Percentiles rank a stretch among this genome's conserved stretches.
Evolutionary conservation across 2,797 vertebrate genomes (phyloP).

Genomic region (Sardinella longiceps): DNA sequence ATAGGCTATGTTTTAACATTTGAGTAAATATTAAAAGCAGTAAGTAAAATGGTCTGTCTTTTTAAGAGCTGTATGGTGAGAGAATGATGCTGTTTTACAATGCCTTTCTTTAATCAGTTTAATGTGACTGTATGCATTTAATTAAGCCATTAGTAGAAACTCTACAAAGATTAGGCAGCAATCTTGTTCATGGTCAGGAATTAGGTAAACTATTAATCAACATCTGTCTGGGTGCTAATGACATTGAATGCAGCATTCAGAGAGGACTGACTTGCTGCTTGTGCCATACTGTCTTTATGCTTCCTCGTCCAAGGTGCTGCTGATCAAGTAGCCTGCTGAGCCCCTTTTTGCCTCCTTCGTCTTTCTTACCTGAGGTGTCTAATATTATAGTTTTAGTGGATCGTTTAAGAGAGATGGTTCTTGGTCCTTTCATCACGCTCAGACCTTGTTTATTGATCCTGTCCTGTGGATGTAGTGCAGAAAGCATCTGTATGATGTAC

Average conservation of each 20-base stretch:
- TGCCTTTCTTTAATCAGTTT: neutral
- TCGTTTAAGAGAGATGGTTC: neutral
- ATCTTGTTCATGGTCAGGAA: constrained; percentile 5
- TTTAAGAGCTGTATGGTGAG: neutral
- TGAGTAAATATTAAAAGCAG: no score
- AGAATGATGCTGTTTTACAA: neutral
- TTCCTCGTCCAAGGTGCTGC: neutral
- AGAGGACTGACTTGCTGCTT: neutral
- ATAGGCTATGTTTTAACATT: no score
- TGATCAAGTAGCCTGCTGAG: neutral
- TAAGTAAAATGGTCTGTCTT: neutral
- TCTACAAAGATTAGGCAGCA: neutral
- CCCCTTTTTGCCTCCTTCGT: neutral
- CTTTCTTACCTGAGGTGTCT: neutral
- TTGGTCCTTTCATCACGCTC: neutral
- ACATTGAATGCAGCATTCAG: neutral
- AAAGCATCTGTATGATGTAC: neutral
- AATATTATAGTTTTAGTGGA: neutral
- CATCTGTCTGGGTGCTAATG: neutral
- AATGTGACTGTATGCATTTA: neutral
- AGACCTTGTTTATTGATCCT: constrained; percentile 16
- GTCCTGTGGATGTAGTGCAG: neutral
- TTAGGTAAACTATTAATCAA: neutral
- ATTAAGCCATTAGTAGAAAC: neutral
- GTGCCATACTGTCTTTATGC: neutral